A percentile compares a stretch with the other conserved stretches of the same genome.
These are phyloP conservation scores for Crotalus viridis DNA, from an alignment of 2,113 vertebrate genomes.

Conservation along the genomic window DNA sequence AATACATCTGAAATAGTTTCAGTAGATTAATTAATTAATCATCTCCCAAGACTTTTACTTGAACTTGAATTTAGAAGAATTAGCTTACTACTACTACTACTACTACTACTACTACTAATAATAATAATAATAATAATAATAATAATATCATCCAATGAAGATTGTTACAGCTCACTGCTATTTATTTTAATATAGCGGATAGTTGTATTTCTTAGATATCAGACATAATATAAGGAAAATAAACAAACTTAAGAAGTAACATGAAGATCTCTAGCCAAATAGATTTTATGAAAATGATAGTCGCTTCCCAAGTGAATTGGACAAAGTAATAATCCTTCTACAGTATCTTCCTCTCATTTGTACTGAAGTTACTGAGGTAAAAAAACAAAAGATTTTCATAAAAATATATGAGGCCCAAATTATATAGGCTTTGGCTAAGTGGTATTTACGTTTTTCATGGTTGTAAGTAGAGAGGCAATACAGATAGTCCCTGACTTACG, in stretches of 20 bases:
- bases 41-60: background rate
- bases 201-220: background rate
- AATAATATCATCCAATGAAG: background rate
- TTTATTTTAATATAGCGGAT: background rate
- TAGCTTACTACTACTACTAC: background rate
- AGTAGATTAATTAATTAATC: background rate
- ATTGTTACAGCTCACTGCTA: background rate
- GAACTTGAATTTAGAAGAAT: background rate
- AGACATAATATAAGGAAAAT: background rate
- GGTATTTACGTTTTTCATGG: background rate
- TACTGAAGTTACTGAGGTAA: background rate
- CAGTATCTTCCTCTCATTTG: background rate
- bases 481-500: background rate
- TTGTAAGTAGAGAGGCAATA: background rate
- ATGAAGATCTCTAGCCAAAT: background rate
- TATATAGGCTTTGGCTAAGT: background rate
- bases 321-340: background rate
- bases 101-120: too few species aligned
- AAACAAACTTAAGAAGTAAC: background rate
- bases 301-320: background rate
- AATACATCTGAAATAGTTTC: conserved; percentile 6
- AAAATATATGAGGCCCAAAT: background rate
- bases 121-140: background rate
- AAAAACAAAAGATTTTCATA: background rate
- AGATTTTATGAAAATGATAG: background rate